phyloP scores from a whole-genome alignment of 2,113 vertebrate genomes.

The Prunella fulvescens region DNA sequence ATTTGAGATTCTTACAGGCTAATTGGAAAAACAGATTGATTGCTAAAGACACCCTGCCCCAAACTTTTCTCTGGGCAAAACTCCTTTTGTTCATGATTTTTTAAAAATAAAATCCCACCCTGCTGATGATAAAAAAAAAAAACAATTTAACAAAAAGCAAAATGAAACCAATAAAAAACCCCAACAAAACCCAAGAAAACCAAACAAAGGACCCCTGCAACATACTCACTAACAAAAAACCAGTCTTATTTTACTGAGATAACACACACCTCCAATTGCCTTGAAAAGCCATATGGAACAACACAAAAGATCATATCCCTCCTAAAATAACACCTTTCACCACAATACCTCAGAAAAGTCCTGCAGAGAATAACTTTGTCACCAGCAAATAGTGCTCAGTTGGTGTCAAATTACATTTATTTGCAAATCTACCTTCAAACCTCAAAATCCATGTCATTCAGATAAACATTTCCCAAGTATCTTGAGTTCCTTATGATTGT shows the following conservation, averaged over 20 bases:
- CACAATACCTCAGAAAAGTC: background rate
- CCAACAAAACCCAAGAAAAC: background rate
- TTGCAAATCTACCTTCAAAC: background rate
- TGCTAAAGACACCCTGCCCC: background rate
- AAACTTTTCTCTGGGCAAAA: background rate
- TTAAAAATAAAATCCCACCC: background rate
- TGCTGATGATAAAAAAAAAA: background rate
- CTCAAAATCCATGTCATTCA: background rate
- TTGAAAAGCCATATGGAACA: background rate
- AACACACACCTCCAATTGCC: background rate
- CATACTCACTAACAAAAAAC: background rate
- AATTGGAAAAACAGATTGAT: background rate
- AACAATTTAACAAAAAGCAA: background rate
- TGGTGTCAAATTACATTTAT: background rate
- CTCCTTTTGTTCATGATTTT: background rate
- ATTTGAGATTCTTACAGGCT: background rate
- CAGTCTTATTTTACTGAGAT: background rate
- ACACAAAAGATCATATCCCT: background rate
- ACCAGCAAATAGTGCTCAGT: background rate
- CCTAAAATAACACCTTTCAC: background rate
- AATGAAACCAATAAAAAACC: background rate
- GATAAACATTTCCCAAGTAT: background rate
- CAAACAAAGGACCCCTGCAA: fast-evolving
- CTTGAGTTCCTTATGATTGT: background rate
- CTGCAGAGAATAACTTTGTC: background rate